Evolutionary conservation across 1,140 invertebrate species (phyloP).

Genomic region (Eciton burchellii): DNA sequence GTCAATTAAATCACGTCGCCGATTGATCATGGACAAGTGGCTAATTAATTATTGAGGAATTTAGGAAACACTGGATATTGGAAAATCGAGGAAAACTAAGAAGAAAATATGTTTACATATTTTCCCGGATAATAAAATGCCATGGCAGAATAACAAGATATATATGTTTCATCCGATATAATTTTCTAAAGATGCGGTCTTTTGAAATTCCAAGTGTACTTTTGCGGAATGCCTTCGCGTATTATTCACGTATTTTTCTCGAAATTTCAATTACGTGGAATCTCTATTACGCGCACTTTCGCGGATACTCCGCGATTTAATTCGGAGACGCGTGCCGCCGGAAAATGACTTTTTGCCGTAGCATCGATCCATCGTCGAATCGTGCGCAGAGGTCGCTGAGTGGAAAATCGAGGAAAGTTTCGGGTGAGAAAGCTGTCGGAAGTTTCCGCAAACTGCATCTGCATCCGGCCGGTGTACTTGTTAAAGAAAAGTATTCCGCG

Average conservation of each 20-base stretch:
- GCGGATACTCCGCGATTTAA: slow-evolving; percentile 35
- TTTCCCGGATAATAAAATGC: too few relatives aligned
- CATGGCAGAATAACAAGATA: too few relatives aligned
- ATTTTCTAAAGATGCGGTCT: background rate
- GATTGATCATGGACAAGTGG: too few relatives aligned
- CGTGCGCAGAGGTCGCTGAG: slow-evolving; percentile 51
- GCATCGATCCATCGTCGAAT: slow-evolving; percentile 38
- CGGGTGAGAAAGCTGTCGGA: slow-evolving; percentile 41
- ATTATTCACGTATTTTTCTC: background rate
- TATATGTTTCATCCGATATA: background rate
- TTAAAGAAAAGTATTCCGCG: slow-evolving; percentile 53
- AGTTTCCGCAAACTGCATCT: slow-evolving; percentile 60
- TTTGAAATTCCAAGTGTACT: background rate
- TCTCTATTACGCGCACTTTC: slow-evolving; percentile 24
- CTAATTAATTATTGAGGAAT: too few relatives aligned
- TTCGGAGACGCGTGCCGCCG: slow-evolving; percentile 46
- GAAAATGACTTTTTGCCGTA: slow-evolving; percentile 50
- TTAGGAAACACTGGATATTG: too few relatives aligned
- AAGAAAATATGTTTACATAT: background rate
- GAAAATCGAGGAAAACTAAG: too few relatives aligned
- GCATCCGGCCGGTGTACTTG: slow-evolving; percentile 36
- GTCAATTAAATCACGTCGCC: too few relatives aligned
- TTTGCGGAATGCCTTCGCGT: background rate
- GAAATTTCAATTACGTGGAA: slow-evolving; percentile 21
- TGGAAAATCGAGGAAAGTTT: slow-evolving; percentile 61